Evolutionary conservation across 2,113 vertebrate species (phyloP).

Genomic region (Parus major): DNA sequence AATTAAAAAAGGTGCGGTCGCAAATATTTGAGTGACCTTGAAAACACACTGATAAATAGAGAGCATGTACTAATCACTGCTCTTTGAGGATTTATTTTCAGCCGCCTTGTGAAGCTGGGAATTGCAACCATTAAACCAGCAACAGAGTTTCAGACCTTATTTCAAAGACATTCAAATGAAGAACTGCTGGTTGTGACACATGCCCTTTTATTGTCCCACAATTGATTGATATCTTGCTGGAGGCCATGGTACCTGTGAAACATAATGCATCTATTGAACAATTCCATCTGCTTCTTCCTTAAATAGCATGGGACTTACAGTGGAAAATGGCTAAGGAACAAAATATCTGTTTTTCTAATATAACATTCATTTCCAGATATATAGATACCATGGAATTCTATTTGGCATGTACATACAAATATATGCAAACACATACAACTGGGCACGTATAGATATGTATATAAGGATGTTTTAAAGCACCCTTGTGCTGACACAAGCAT

Average conservation of each 20-base stretch:
- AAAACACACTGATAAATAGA: background rate
- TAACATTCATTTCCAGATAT: background rate
- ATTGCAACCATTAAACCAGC: background rate
- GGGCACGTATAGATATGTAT: rapidly evolving
- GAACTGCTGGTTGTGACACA: background rate
- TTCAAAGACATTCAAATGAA: conserved; percentile 41
- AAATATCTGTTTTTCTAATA: background rate
- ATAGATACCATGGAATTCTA: background rate
- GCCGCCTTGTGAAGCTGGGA: background rate
- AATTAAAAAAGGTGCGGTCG: background rate
- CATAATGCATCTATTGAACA: background rate
- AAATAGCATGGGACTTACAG: background rate
- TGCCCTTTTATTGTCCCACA: background rate
- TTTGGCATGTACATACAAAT: background rate
- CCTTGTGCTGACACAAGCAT: background rate
- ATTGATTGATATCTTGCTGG: background rate
- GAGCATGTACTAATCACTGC: background rate
- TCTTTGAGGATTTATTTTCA: conserved; percentile 1
- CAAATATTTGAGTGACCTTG: background rate
- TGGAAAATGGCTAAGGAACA: background rate
- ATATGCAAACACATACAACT: background rate
- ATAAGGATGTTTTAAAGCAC: background rate
- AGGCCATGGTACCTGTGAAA: background rate
- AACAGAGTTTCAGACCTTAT: background rate
- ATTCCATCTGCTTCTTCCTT: background rate